phyloP scores from a whole-genome alignment of 1,140 invertebrate genomes.

The Danaus melanippus region DNA sequence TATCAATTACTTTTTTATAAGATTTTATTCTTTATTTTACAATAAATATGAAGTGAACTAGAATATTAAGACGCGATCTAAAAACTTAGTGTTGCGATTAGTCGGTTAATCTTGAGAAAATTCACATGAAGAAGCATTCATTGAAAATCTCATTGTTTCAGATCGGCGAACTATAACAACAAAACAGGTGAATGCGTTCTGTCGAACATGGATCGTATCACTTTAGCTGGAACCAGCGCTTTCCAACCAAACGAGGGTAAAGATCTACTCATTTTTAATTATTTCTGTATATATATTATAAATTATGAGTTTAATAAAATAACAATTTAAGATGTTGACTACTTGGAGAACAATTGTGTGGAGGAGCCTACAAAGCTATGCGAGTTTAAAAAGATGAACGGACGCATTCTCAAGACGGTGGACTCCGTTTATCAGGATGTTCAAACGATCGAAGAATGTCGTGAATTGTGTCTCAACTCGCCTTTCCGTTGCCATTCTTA shows the following conservation, averaged over 20 bases:
- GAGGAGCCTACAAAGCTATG: constrained; percentile 92
- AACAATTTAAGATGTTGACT: constrained; percentile 75
- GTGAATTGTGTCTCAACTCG: constrained; percentile 89
- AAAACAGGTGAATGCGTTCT: constrained; percentile 87
- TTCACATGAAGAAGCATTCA: constrained; percentile 43
- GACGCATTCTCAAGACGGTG: constrained; percentile 92
- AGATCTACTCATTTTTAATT: constrained; percentile 6
- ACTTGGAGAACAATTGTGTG: constrained; percentile 92
- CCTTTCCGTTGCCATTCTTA: constrained; percentile 92
- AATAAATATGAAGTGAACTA: too few relatives aligned
- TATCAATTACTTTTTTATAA: too few relatives aligned
- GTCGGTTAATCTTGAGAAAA: constrained; percentile 48
- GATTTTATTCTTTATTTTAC: too few relatives aligned
- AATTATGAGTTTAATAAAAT: constrained; percentile 9
- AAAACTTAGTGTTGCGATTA: too few relatives aligned
- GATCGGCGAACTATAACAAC: constrained; percentile 92
- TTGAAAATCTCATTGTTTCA: constrained; percentile 73
- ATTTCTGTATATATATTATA: constrained; percentile 3
- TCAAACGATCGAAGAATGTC: constrained; percentile 87
- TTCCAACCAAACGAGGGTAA: constrained; percentile 80
- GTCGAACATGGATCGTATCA: constrained; percentile 92
- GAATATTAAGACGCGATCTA: too few relatives aligned
- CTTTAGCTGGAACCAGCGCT: constrained; percentile 82
- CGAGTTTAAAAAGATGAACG: constrained; percentile 91
- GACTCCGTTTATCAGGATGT: constrained; percentile 94